Evolutionary conservation across 2,113 vertebrate genomes (phyloP), one percentile per base, ranked within the genome.

Genomic region (Furnarius figulus): DNA sequence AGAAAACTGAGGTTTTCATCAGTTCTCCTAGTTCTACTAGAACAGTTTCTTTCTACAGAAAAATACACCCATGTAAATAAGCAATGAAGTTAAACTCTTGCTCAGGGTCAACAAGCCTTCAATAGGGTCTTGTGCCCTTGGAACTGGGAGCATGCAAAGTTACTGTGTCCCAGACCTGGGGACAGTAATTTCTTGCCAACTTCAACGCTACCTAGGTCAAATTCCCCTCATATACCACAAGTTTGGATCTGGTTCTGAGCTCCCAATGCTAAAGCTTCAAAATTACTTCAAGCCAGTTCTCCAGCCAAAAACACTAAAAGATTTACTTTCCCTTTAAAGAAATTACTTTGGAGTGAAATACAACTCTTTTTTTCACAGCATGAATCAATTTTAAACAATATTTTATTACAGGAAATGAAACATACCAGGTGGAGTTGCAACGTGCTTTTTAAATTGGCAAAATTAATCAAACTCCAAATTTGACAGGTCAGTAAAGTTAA

Each of bases 321-420:
- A 77, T 70, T 93, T 85, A 50, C 47, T 90, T 91, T 74, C 8
- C 10, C 35, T 65, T 85, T 83, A 75, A 85, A 77, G 44, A 93
- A 84, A 76, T 71, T 3, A 44, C 35, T 71, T 65, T 70, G 37
- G 33, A 80, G 39, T 56, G 33, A 90, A 91, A 85, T 77, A 63
- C 1, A 5, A 39, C 11, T 9, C 20, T 37, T 70, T 73, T 92
- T 93, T 90, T 71, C 56, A 78, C 11, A 55, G 35, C 39, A 71
- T 71, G 40, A 90, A 86, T 86, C 59, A 75, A 37, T 87, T 88
- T 78, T 81, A 93, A 90, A 56, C 52, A 84, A 25, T 67, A 65
- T 93, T 88, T 96, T 94, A 94, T 88, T 75, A 63, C 9, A 80
- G 79, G 72, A 96, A 93, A 93, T 85, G 7, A 92, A 95, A 74